A percentile compares a stretch with the other conserved stretches of the same genome.
Evolutionary conservation across 2,797 vertebrate genomes (phyloP).

Genomic region (Eupleurogrammus muticus): DNA sequence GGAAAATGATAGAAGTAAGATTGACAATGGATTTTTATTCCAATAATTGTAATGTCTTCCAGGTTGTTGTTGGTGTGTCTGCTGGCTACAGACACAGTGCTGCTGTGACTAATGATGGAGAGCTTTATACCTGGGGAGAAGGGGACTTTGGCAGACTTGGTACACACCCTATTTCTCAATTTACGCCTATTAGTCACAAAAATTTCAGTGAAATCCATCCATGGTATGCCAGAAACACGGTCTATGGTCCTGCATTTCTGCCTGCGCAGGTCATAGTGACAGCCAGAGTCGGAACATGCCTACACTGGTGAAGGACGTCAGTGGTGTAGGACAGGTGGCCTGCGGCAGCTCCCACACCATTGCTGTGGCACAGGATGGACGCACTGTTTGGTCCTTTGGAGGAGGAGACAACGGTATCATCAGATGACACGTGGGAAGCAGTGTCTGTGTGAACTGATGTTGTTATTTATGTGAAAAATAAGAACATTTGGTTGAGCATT

Average conservation of each 20-base stretch:
- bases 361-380: conserved; percentile 86
- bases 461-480: not conserved
- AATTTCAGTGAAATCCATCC: not conserved
- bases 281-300: conserved; percentile 88
- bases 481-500: not conserved
- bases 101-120: conserved; percentile 87
- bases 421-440: not conserved
- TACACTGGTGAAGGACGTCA: conserved; percentile 89
- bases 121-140: conserved; percentile 89
- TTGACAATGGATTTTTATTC: not conserved
- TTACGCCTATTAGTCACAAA: not conserved
- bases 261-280: conserved; percentile 84
- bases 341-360: conserved; percentile 90
- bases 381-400: conserved; percentile 88
- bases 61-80: conserved; percentile 88
- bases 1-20: not conserved
- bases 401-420: conserved; percentile 86
- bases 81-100: conserved; percentile 90
- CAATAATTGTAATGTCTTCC: conserved; percentile 11
- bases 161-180: conserved; percentile 46
- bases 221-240: not conserved
- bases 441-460: not conserved
- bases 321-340: conserved; percentile 86
- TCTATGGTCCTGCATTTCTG: not conserved
- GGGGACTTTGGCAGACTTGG: conserved; percentile 89